Conservation (phyloP, 2,113 vertebrate genomes). For the Lamprologus tigripictilis region DNA sequence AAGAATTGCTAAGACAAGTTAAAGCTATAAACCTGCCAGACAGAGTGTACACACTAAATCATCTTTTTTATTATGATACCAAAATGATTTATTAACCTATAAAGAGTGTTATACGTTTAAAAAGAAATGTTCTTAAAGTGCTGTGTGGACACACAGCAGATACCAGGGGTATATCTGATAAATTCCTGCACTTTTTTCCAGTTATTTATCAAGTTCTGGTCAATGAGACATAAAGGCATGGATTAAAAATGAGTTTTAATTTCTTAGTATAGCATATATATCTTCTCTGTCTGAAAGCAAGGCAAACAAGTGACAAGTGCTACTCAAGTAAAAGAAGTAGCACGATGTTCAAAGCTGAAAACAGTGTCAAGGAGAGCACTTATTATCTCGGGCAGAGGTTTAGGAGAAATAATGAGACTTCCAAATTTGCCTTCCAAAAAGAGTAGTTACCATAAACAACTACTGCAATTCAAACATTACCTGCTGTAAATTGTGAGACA, state of each 20-base stretch:
- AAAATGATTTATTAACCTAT: not conserved
- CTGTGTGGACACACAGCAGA: not conserved
- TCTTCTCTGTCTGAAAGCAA: not conserved
- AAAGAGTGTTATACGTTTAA: not conserved
- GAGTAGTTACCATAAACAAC: not conserved
- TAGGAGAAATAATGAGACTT: not conserved
- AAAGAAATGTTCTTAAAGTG: not conserved
- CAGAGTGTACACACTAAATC: not conserved
- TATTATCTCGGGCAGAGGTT: not conserved
- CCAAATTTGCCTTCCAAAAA: not conserved
- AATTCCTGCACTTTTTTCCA: not conserved
- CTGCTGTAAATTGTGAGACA: not conserved
- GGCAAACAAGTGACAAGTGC: not conserved
- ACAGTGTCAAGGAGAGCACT: not conserved
- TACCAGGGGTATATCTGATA: not conserved
- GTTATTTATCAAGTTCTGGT: not conserved
- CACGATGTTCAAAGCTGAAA: not conserved
- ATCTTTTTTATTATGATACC: not conserved
- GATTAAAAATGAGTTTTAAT: not conserved
- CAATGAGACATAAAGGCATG: not conserved
- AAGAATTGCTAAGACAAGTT: not conserved
- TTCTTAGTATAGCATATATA: not conserved
- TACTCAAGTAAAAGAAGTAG: not conserved
- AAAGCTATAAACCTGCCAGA: not conserved
- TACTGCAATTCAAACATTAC: not conserved